Evolutionary conservation across 2,113 vertebrate species (phyloP), one percentile per base, ranked within the genome.

Genomic region (Myrmecophaga tridactyla): DNA sequence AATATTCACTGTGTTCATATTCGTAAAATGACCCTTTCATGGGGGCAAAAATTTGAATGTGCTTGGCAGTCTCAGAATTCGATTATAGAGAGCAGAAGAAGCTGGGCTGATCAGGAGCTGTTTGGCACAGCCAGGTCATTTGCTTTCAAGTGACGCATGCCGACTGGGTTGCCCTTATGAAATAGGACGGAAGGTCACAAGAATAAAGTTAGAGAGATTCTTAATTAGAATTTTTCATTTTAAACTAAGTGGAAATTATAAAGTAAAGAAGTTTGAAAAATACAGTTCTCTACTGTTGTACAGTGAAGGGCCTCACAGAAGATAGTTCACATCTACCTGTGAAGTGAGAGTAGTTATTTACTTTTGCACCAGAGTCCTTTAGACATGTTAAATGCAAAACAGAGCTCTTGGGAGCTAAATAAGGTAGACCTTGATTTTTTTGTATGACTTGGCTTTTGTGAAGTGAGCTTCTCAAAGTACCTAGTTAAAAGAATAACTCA

Each of bases 201-300:
- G 72, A 75, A 11, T 82, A 51, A 90, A 82, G 20, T 62, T 65
- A 88, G 65, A 69, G 27, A 62, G 17, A 2, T 53, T 70, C 36
- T 14, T 77, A 48, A 21, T 58, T 58, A 58, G 60, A 63, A 75
- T 36, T 94, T 77, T 89, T 96, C 53, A 60, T 86, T 89, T 94
- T 77, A 87, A 89, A 41, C 34, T 88, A 63, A 6, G n/a, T 36
- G 20, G 58, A 76, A 72, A 85, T 73, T 48, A 90, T 13, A 82
- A 94, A 94, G 34, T 65, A 76, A 92, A 85, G 58, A 69, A 31
- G 14, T 77, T 86, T 77, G 43, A 81, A 83, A 75, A 63, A 76
- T 43, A 82, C 2, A 3, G 12, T 51, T 48, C 25, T 18, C 0
- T 27, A 5, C 17, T 53, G 15, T 31, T 58, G 36, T 39, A 73